A percentile compares a stretch with the other conserved stretches of the same genome.
These are phyloP conservation scores for Heteromurus nitidus DNA, from an alignment of 2,888 invertebrate species.

Conservation along the genomic window DNA sequence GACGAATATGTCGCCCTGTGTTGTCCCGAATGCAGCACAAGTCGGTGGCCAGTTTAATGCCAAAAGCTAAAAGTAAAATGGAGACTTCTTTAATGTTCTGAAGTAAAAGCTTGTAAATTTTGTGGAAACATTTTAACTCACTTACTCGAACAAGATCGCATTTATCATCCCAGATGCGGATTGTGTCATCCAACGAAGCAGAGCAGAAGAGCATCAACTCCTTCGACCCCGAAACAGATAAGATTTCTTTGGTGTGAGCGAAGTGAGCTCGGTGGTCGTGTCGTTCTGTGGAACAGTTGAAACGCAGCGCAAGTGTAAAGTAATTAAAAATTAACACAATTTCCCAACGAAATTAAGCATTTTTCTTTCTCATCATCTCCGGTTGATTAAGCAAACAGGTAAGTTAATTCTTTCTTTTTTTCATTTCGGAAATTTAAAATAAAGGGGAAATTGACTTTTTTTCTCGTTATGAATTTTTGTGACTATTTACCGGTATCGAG, in stretches of 20 bases:
- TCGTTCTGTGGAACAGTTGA: conserved; percentile 59
- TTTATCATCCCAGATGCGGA: conserved; percentile 71
- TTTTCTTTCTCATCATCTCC: conserved; percentile 48
- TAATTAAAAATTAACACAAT: conserved; percentile 30
- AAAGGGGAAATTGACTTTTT: conserved; percentile 56
- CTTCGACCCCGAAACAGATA: conserved; percentile 66
- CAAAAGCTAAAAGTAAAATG: conserved; percentile 57
- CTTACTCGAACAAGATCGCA: conserved; percentile 69
- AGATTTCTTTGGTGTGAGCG: conserved; percentile 69
- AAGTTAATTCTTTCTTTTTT: conserved; percentile 42
- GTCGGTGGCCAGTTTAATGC: conserved; percentile 69
- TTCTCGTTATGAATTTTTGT: conserved; percentile 4
- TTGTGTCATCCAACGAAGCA: conserved; percentile 70
- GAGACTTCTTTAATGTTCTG: not conserved
- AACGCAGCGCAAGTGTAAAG: conserved; percentile 1
- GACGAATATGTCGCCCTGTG: conserved; percentile 71
- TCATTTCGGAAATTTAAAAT: conserved; percentile 51
- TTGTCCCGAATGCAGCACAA: conserved; percentile 68
- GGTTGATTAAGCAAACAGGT: conserved; percentile 34
- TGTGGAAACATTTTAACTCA: not conserved
- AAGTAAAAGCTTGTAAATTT: not conserved
- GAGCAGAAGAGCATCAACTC: conserved; percentile 71
- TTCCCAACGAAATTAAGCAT: conserved; percentile 6
- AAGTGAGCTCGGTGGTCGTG: conserved; percentile 67
- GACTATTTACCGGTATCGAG: conserved; percentile 64